phyloP scores from a whole-genome alignment of 1,140 invertebrate species.

The Reticulitermes speratus region DNA sequence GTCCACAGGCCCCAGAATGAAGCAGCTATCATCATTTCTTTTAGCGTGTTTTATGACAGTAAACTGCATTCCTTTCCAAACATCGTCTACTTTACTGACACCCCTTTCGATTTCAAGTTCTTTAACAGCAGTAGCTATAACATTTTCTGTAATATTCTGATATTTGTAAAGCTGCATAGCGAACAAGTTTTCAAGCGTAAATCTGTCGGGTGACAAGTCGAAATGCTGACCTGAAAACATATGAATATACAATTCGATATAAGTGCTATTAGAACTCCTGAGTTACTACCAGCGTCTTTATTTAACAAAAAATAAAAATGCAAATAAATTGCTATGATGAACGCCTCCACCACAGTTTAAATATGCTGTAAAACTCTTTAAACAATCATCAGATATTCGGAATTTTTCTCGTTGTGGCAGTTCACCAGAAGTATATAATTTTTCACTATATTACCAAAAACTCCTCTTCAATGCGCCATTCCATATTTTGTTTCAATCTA shows the following conservation, averaged over 20 bases:
- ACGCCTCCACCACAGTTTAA: too few species aligned
- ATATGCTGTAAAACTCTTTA: too few species aligned
- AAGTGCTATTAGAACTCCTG: too few species aligned
- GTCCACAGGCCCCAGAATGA: constrained; percentile 76
- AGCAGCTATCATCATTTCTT: constrained; percentile 60
- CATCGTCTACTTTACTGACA: constrained; percentile 72
- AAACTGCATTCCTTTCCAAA: constrained; percentile 74
- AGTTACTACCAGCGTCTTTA: too few species aligned
- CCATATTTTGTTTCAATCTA: too few species aligned
- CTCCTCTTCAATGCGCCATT: too few species aligned
- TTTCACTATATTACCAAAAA: too few species aligned
- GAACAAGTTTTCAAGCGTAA: constrained; percentile 89
- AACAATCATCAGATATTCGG: too few species aligned
- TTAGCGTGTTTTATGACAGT: constrained; percentile 65
- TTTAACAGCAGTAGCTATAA: constrained; percentile 84
- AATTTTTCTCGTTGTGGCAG: too few species aligned
- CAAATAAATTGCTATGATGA: too few species aligned
- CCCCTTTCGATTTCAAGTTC: constrained; percentile 85
- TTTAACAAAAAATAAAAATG: too few species aligned
- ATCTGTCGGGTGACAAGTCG: constrained; percentile 81
- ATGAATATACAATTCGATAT: background rate
- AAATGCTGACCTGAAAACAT: constrained; percentile 59
- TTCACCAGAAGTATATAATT: too few species aligned
- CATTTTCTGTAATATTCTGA: constrained; percentile 78
- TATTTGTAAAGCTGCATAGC: constrained; percentile 84